Evolutionary conservation across 2,113 vertebrate species (phyloP), one percentile per base, ranked within the genome.

Genomic region (Hyperopisus bebe): DNA sequence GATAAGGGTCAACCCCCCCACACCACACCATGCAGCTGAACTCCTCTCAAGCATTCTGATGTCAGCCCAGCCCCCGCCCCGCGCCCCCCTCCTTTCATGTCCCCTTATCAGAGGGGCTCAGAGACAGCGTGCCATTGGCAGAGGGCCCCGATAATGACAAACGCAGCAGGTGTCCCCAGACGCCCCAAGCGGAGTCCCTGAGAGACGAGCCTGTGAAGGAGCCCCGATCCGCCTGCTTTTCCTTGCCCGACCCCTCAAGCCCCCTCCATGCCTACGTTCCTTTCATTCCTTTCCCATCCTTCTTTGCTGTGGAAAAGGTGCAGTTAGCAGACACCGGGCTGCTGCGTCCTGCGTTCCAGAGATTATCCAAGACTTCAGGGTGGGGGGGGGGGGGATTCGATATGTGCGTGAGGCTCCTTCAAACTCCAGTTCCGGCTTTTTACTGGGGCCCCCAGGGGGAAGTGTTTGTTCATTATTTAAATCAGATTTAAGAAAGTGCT

Each of bases 101-200:
- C 62, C 13, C 55, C 89, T 91, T 92, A 92, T 91, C 92, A 55
- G 89, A 35, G 62, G 42, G 31, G 70, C 86, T 90, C 91, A 92
- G 92, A 89, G 80, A 46, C 39, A 84, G 27, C 46, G 47, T 11
- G 84, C 82, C 8, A 47, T 77, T 58, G 24, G 80, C 39, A 21
- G 91, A 53, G 13, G 48, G 39, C 66, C 53, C 84, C 35, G 89
- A 80, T 74, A 88, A 89, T 86, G 86, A 42, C 89, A 86, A 62
- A 55, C 39, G 62, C 89, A 90, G 90, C 91, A 90, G 91, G 66
- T 77, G 62, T 42, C 83, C 88, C 88, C 86, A 6, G 50, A 53
- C 19, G 31, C 70, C 27, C 27, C 17, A 47, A 53, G 74, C 74
- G 74, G 35, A 50, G 42, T 48, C 51, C 88, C 88, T 53, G 27